phyloP scores from a whole-genome alignment of 1,140 invertebrate genomes.

The Melitaea cinxia region DNA sequence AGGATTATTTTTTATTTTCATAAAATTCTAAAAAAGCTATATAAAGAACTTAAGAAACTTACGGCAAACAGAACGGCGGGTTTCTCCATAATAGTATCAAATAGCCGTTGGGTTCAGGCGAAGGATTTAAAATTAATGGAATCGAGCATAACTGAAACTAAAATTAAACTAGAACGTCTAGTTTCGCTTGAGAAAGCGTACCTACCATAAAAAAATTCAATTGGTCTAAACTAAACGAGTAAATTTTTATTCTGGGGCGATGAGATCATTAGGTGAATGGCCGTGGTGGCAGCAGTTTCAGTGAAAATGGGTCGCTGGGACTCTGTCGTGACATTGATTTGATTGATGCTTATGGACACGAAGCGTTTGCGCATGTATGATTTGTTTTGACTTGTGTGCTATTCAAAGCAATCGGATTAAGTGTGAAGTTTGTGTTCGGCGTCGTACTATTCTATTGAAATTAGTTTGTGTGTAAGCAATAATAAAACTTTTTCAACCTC shows the following conservation, averaged over 20 bases:
- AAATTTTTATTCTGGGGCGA: conserved; percentile 74
- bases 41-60: neutral
- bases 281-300: conserved; percentile 51
- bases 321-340: conserved; percentile 32
- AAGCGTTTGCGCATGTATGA: conserved; percentile 20
- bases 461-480: neutral
- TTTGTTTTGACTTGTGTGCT: conserved; percentile 17
- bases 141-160: conserved; percentile 36
- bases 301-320: conserved; percentile 37
- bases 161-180: conserved; percentile 62
- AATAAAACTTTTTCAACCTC: no score
- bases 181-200: conserved; percentile 62
- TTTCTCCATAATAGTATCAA: conserved; percentile 13
- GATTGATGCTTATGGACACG: conserved; percentile 30
- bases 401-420: conserved; percentile 7
- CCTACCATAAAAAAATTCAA: conserved; percentile 68
- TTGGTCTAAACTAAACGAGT: conserved; percentile 69
- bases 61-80: neutral
- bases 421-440: neutral
- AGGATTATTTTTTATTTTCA: no score
- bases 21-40: no score
- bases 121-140: conserved; percentile 18
- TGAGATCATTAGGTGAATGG: conserved; percentile 78
- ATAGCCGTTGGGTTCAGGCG: conserved; percentile 40
- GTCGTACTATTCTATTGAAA: neutral